Evolutionary conservation across 2,113 vertebrate species (phyloP).

Genomic region (Oenanthe melanoleuca): DNA sequence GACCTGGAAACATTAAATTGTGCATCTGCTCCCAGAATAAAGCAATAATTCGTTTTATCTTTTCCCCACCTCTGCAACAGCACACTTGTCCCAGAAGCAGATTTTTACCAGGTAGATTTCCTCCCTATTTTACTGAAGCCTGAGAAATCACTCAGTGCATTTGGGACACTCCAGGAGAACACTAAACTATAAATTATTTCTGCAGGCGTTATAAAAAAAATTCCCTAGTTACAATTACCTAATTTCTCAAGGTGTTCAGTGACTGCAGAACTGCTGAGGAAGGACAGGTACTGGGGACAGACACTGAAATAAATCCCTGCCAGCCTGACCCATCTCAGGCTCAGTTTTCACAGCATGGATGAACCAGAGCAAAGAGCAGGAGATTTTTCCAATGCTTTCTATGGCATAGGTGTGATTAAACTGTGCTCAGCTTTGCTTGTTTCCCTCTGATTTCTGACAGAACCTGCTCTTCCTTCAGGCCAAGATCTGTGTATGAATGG

Average conservation of each 20-base stretch:
- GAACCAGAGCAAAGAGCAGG: background rate
- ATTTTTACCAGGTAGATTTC: background rate
- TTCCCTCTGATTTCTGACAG: background rate
- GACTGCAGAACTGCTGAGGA: background rate
- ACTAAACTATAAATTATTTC: background rate
- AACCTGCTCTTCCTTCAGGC: background rate
- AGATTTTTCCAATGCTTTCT: background rate
- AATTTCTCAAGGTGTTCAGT: background rate
- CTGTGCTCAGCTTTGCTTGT: background rate
- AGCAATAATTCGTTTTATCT: background rate
- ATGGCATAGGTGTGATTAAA: background rate
- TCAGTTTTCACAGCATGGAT: accelerated
- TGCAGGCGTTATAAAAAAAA: background rate
- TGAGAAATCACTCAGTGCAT: background rate
- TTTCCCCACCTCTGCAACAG: accelerated
- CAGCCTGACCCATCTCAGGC: background rate
- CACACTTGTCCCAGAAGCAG: background rate
- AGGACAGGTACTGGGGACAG: background rate
- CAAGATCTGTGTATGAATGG: background rate
- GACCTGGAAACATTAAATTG: background rate
- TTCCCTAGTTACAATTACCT: background rate
- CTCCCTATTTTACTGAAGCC: background rate
- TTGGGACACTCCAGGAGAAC: background rate
- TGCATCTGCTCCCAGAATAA: background rate
- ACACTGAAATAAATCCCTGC: background rate